These are phyloP conservation scores for Meleagris gallopavo DNA, from an alignment of 2,113 vertebrate species.

Conservation along the genomic window DNA sequence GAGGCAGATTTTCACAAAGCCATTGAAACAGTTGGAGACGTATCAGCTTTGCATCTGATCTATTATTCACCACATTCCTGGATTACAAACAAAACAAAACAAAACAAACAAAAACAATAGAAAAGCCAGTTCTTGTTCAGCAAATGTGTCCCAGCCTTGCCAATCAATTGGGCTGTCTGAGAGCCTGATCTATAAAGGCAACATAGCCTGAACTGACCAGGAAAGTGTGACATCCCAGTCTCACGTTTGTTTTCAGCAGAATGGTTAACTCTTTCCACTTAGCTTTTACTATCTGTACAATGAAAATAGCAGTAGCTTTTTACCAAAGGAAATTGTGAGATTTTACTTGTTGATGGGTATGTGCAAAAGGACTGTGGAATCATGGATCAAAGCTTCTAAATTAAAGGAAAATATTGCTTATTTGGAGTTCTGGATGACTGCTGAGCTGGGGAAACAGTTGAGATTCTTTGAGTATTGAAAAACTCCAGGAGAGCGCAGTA, in stretches of 20 bases:
- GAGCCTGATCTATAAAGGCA: not conserved
- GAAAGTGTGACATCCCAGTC: not conserved
- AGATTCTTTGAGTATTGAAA: slow-evolving; percentile 44
- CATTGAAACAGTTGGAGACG: not conserved
- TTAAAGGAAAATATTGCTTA: slow-evolving; percentile 23
- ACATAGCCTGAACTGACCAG: not conserved
- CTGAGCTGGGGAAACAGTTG: slow-evolving; percentile 40
- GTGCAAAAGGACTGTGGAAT: not conserved
- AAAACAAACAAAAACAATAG: not conserved
- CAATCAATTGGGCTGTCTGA: not conserved
- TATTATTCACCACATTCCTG: slow-evolving; percentile 9
- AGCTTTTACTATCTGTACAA: not conserved
- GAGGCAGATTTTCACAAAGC: not conserved
- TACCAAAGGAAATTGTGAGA: not conserved
- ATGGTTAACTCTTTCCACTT: not conserved
- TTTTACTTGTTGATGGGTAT: not conserved
- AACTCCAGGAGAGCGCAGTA: not conserved
- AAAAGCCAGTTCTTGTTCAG: slow-evolving; percentile 15
- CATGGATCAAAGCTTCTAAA: not conserved
- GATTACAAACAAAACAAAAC: not conserved
- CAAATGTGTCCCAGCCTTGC: not conserved
- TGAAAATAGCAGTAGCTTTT: not conserved
- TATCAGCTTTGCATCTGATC: not conserved
- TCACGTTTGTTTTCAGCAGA: not conserved
- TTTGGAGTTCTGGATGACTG: slow-evolving; percentile 34